Conservation (phyloP, 2,888 invertebrate species). For the Pegoplata infirma region DNA sequence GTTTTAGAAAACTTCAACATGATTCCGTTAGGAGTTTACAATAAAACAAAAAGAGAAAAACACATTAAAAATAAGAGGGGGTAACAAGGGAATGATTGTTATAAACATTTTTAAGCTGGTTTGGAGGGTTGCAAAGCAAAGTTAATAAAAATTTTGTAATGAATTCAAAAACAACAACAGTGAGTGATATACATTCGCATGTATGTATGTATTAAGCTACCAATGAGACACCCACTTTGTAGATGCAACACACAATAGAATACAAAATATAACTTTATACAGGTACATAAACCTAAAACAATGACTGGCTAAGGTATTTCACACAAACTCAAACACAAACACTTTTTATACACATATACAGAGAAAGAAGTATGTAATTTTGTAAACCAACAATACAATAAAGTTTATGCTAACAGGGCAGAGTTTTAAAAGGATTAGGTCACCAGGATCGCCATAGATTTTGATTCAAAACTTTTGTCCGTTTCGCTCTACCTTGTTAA, state of each 20-base stretch:
- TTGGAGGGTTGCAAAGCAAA: conserved; percentile 6
- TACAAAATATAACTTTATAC: conserved; percentile 5
- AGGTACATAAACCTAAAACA: conserved; percentile 58
- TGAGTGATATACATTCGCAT: too few relatives aligned
- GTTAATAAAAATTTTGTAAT: conserved; percentile 41
- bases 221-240: conserved; percentile 60
- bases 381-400: too few relatives aligned
- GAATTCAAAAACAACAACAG: conserved; percentile 27
- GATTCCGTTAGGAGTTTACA: not conserved
- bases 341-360: too few relatives aligned
- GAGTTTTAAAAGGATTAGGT: too few relatives aligned
- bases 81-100: not conserved
- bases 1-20: too few relatives aligned
- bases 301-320: conserved; percentile 49
- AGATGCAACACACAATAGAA: conserved; percentile 26
- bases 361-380: too few relatives aligned
- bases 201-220: conserved; percentile 57
- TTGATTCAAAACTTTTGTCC: too few relatives aligned
- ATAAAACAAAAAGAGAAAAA: not conserved
- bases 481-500: too few relatives aligned
- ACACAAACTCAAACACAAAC: conserved; percentile 6
- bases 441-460: too few relatives aligned
- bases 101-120: not conserved
- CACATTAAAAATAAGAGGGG: not conserved
- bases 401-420: too few relatives aligned